Evolutionary conservation across 1,140 invertebrate genomes (phyloP).

Genomic region (Procambarus clarkii): DNA sequence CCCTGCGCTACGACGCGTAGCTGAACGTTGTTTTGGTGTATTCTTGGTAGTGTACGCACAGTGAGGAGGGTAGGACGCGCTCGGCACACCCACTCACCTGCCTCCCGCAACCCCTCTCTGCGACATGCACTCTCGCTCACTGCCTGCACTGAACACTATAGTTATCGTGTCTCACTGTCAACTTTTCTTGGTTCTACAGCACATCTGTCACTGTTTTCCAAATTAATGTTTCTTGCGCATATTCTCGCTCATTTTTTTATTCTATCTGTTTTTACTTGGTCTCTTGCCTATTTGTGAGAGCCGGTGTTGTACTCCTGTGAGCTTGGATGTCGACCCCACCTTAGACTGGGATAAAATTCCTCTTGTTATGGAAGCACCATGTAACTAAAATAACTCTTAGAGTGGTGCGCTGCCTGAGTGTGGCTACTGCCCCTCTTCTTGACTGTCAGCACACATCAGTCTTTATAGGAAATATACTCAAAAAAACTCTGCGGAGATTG

Average conservation of each 20-base stretch:
- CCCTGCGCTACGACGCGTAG: conserved; percentile 3
- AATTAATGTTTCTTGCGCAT: neutral
- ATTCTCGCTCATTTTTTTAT: neutral
- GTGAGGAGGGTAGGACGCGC: neutral
- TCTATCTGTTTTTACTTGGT: neutral
- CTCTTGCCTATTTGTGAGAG: neutral
- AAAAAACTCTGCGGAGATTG: neutral
- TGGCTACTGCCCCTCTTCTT: neutral
- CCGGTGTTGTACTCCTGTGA: conserved; percentile 6
- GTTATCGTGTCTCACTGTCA: neutral
- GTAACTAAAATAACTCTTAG: neutral
- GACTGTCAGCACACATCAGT: neutral
- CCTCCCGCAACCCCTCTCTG: neutral
- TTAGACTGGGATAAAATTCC: neutral
- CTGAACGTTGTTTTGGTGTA: neutral
- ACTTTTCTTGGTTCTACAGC: neutral
- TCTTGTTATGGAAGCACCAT: neutral
- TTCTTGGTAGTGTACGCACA: neutral
- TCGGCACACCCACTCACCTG: neutral
- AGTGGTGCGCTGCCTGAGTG: neutral
- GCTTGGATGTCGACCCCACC: neutral
- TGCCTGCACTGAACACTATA: neutral
- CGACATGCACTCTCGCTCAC: conserved; percentile 1
- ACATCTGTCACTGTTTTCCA: neutral
- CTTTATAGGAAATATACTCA: no score